Percentiles rank a stretch among this genome's conserved stretches.
These are phyloP conservation scores for Apamea epomidion DNA, from an alignment of 2,888 invertebrate species.

Conservation along the genomic window DNA sequence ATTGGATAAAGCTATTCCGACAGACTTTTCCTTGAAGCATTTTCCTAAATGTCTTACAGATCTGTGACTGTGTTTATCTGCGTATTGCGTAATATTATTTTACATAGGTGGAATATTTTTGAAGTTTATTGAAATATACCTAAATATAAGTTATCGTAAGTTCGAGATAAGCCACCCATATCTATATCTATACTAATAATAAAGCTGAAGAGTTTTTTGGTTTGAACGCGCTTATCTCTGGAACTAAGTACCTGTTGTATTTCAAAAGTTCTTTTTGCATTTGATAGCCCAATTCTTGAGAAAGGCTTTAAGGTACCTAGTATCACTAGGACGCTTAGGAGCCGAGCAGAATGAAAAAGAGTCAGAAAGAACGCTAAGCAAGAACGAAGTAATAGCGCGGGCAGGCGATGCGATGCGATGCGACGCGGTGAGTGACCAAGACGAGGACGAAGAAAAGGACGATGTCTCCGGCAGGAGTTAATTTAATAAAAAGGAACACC, in stretches of 20 bases:
- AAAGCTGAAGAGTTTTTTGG: background rate
- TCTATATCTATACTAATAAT: background rate
- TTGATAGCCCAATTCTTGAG: background rate
- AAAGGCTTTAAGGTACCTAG: background rate
- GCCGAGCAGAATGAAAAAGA: background rate
- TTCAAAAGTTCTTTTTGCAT: background rate
- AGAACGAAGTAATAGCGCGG: background rate
- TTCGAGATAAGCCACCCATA: background rate
- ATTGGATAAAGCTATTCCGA: slow-evolving; percentile 28
- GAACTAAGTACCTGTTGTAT: background rate
- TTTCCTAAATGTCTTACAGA: slow-evolving; percentile 6
- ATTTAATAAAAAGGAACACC: background rate
- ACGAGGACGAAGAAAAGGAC: background rate
- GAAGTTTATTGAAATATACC: background rate
- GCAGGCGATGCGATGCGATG: too few relatives aligned
- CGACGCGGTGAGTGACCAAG: too few relatives aligned
- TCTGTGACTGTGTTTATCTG: slow-evolving; percentile 13
- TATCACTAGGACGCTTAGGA: background rate
- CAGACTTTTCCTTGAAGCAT: slow-evolving; percentile 22
- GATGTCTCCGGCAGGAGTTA: background rate
- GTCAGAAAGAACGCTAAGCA: background rate
- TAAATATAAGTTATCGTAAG: background rate
- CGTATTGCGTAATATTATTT: slow-evolving; percentile 6
- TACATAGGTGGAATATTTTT: background rate
- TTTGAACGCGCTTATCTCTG: too few relatives aligned